Evolutionary conservation across 2,113 vertebrate species (phyloP).

Genomic region (Polyodon spathula): DNA sequence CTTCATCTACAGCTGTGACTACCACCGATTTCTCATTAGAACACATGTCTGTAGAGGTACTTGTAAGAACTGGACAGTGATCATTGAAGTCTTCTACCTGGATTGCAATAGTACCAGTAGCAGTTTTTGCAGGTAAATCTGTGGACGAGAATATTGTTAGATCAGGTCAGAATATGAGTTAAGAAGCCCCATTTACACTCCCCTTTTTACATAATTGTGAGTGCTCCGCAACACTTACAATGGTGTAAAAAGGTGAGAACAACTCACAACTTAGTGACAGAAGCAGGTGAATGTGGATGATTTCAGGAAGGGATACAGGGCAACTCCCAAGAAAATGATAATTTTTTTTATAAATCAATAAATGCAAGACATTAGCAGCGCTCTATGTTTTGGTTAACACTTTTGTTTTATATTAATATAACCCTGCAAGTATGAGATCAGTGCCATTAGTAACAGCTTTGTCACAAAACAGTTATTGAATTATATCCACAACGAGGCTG

Average conservation of each 20-base stretch:
- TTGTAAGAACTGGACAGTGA: constrained; percentile 69
- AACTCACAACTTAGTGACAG: too few relatives aligned
- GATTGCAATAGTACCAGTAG: constrained; percentile 76
- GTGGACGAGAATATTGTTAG: constrained; percentile 5
- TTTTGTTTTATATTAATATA: too few relatives aligned
- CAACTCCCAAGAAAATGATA: too few relatives aligned
- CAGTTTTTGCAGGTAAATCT: constrained; percentile 65
- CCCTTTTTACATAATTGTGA: too few relatives aligned
- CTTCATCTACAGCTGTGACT: constrained; percentile 65
- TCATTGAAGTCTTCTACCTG: constrained; percentile 76
- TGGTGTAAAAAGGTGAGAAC: too few relatives aligned
- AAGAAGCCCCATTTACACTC: too few relatives aligned
- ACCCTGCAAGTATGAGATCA: neutral
- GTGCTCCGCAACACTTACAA: too few relatives aligned
- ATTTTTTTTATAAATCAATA: accelerated
- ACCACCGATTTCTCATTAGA: constrained; percentile 43
- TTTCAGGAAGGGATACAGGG: neutral
- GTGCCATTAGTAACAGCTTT: neutral
- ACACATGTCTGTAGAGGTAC: constrained; percentile 54
- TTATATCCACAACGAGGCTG: too few relatives aligned
- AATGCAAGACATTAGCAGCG: constrained; percentile 1
- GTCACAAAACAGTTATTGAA: too few relatives aligned
- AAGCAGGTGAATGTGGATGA: neutral
- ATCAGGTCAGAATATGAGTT: too few relatives aligned
- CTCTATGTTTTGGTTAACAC: too few relatives aligned